Conservation (phyloP, 2,113 vertebrate species). For the Scopus umbretta region DNA sequence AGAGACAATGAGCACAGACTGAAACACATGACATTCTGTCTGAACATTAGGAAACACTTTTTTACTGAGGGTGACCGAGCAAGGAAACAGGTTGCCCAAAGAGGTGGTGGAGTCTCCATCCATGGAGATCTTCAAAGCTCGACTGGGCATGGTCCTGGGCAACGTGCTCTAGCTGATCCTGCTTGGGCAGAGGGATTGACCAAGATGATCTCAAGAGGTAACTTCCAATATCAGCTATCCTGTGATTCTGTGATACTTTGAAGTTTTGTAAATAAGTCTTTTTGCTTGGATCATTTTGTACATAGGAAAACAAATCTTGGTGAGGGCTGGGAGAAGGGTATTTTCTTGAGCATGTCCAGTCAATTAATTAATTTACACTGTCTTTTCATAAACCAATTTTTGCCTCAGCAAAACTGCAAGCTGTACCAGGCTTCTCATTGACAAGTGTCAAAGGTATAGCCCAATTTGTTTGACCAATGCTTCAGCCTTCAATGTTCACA, state of each 20-base stretch:
- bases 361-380: neutral
- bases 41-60: neutral
- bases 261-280: neutral
- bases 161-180: neutral
- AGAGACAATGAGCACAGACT: neutral
- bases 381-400: neutral
- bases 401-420: neutral
- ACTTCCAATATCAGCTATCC: neutral
- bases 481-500: neutral
- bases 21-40: neutral
- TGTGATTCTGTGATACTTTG: neutral
- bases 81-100: neutral
- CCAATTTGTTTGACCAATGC: neutral
- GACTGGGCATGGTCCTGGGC: rapidly evolving
- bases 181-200: neutral
- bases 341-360: neutral
- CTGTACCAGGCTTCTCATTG: neutral
- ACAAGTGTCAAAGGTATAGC: neutral
- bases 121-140: neutral
- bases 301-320: neutral
- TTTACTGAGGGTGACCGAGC: neutral
- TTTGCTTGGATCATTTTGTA: neutral
- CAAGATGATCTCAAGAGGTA: neutral
- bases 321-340: neutral
- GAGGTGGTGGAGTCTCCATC: neutral